A percentile compares a stretch with the other conserved stretches of the same genome.
phyloP scores from a whole-genome alignment of 1,140 invertebrate genomes.

The Metaphire vulgaris region DNA sequence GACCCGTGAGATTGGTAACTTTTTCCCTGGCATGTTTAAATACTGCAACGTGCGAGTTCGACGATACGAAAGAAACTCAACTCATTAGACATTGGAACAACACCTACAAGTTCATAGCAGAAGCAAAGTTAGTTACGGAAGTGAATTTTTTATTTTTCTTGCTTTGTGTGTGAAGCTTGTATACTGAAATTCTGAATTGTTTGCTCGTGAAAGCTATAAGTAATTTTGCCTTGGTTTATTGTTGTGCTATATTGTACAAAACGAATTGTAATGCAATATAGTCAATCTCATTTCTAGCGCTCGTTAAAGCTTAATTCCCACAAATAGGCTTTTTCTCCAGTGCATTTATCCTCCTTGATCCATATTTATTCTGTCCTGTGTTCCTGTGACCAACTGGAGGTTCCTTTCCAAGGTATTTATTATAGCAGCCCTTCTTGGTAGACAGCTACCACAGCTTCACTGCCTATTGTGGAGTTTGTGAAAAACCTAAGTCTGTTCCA shows the following conservation, averaged over 20 bases:
- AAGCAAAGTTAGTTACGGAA: conserved; percentile 64
- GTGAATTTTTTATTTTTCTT: not conserved
- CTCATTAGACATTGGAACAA: conserved; percentile 93
- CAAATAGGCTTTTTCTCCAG: too few species aligned
- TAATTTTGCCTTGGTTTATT: not conserved
- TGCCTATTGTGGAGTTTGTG: too few species aligned
- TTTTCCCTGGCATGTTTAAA: conserved; percentile 92
- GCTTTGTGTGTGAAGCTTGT: not conserved
- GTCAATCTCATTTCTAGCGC: not conserved
- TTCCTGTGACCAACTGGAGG: too few species aligned
- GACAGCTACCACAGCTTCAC: too few species aligned
- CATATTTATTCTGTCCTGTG: too few species aligned
- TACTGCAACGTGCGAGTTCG: conserved; percentile 93
- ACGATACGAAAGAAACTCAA: conserved; percentile 93
- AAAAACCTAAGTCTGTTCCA: too few species aligned
- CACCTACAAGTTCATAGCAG: conserved; percentile 91
- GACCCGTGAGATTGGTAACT: conserved; percentile 96
- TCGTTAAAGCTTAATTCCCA: not conserved
- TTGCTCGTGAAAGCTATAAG: not conserved
- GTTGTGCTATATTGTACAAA: not conserved
- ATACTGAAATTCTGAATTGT: not conserved
- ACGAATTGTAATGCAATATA: not conserved
- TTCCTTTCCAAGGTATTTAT: too few species aligned
- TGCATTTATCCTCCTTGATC: too few species aligned
- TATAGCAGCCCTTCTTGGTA: too few species aligned